Percentiles rank a stretch among this genome's conserved stretches.
phyloP scores from a whole-genome alignment of 30 jellyfish, hydroid and myxozoan species.

The Chrysaora quinquecirrha region DNA sequence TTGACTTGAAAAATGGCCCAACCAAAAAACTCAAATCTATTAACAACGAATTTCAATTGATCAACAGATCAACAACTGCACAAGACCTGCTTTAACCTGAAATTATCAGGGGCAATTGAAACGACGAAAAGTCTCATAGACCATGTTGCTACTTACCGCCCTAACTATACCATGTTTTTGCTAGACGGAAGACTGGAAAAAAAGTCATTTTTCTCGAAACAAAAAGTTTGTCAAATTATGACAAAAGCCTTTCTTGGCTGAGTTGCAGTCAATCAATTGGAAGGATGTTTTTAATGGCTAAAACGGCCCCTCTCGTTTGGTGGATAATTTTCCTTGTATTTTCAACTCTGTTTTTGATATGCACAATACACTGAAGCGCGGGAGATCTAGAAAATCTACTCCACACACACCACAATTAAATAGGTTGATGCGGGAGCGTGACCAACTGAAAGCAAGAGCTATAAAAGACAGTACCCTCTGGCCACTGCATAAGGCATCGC shows the following conservation, averaged over 20 bases:
- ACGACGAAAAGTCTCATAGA: constrained; percentile 36
- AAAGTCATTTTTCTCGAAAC: not conserved
- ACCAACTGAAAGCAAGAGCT: constrained; percentile 21
- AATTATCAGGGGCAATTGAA: constrained; percentile 36
- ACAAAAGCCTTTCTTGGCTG: constrained; percentile 14
- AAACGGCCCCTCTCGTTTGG: constrained; percentile 8
- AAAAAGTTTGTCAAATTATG: constrained; percentile 1
- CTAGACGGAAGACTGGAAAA: not conserved
- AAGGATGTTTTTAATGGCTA: not conserved
- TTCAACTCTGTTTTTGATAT: not conserved
- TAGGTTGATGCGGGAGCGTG: constrained; percentile 32
- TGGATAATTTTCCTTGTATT: not conserved
- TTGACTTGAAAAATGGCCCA: constrained; percentile 27
- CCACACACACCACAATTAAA: constrained; percentile 28
- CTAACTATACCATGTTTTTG: constrained; percentile 12
- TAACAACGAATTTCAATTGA: constrained; percentile 29
- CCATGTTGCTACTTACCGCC: constrained; percentile 50
- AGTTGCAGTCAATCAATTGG: constrained; percentile 16
- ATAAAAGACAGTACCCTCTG: constrained; percentile 9
- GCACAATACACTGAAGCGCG: constrained; percentile 13
- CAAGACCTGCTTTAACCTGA: constrained; percentile 27
- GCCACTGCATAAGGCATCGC: constrained; percentile 22
- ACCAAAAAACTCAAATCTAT: constrained; percentile 29
- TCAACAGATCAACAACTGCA: constrained; percentile 18
- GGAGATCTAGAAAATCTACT: constrained; percentile 22